These are phyloP conservation scores for Xylocampa areola DNA, from an alignment of 2,888 invertebrate species.

Conservation along the genomic window DNA sequence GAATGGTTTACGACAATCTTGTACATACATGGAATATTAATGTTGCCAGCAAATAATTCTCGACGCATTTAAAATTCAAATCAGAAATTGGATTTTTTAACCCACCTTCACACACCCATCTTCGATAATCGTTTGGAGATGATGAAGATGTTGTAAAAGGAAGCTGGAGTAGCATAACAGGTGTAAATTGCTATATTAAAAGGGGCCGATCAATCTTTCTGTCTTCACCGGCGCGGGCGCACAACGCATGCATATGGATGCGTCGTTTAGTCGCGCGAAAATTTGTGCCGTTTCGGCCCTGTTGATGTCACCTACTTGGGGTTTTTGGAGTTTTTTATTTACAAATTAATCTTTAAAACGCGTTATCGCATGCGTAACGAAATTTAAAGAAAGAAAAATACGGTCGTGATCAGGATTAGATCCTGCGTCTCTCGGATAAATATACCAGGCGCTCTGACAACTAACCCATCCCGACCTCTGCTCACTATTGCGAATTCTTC, in stretches of 20 bases:
- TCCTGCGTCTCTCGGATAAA: too few species aligned
- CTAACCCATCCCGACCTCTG: too few species aligned
- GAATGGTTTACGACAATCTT: constrained; percentile 31
- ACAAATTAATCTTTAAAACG: too few species aligned
- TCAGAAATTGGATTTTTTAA: constrained; percentile 58
- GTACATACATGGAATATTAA: constrained; percentile 50
- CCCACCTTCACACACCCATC: constrained; percentile 57
- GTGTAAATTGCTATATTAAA: constrained; percentile 85
- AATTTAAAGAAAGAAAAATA: too few species aligned
- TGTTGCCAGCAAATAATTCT: constrained; percentile 44
- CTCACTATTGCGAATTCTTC: too few species aligned
- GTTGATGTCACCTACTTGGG: neutral
- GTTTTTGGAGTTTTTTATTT: neutral
- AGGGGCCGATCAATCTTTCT: constrained; percentile 74
- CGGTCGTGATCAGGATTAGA: too few species aligned
- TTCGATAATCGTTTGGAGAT: constrained; percentile 63
- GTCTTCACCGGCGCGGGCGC: constrained; percentile 53
- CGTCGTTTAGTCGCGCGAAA: constrained; percentile 49
- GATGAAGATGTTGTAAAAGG: constrained; percentile 68
- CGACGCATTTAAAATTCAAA: constrained; percentile 55
- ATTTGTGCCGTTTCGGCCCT: constrained; percentile 32
- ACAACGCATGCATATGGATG: constrained; percentile 64
- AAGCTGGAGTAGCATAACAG: constrained; percentile 74
- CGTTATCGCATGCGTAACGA: too few species aligned
- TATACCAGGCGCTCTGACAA: too few species aligned